Evolutionary conservation across 1,140 invertebrate species (phyloP).

Genomic region (Pararge aegeria): DNA sequence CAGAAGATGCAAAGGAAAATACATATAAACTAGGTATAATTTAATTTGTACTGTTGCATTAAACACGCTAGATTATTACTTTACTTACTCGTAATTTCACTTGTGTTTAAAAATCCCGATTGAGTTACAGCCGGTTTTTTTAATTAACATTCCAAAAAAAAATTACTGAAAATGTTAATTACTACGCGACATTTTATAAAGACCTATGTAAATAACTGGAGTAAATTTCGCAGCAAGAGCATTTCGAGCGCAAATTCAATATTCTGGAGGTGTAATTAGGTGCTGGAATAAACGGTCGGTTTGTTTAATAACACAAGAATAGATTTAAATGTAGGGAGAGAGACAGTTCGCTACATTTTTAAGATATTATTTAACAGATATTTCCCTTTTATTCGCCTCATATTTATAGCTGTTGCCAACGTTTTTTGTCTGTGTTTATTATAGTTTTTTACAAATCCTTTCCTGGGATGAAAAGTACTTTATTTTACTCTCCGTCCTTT

Average conservation of each 20-base stretch:
- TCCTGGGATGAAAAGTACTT: no score
- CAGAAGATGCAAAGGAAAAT: no score
- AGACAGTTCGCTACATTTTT: neutral
- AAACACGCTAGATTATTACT: no score
- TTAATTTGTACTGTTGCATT: no score
- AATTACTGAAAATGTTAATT: neutral
- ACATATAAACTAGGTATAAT: no score
- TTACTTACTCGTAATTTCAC: no score
- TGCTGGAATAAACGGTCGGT: neutral
- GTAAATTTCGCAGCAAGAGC: neutral
- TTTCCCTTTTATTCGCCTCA: no score
- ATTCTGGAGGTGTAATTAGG: neutral
- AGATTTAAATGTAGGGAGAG: neutral
- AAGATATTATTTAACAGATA: neutral
- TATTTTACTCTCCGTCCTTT: no score
- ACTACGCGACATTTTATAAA: neutral
- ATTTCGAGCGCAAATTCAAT: neutral
- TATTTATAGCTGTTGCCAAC: no score
- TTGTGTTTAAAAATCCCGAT: no score
- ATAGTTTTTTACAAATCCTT: no score
- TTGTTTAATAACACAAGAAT: neutral
- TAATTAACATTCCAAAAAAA: neutral
- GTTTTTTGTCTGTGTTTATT: no score
- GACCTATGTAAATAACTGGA: neutral
- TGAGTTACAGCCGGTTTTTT: neutral